Base-by-base conservation (phyloP, 1,140 invertebrate genomes). In the Aplysia californica region DNA sequence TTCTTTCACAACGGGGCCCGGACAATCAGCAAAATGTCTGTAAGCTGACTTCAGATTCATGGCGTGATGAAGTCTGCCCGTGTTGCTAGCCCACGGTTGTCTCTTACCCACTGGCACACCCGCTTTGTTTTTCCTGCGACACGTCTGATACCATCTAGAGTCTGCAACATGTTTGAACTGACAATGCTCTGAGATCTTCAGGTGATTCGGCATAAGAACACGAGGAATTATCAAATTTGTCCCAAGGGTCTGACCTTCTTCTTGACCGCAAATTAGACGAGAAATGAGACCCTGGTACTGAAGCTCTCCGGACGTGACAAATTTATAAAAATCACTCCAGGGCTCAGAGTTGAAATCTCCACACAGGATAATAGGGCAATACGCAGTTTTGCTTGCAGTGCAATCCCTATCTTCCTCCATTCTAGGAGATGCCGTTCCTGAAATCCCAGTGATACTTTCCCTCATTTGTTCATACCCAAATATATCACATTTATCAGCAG, bases 341-440 rank as follows among this genome's bases (percentile, higher is more conserved):
- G 95, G 94, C 77, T 92, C 90, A 5, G 94, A 93, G 90, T 99
- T 99, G 67, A 98, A 95, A 88, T 99, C 97, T 0, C 97, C 97
- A 15, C 95, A 94, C 61, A 98, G 74, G 74, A 98, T 93, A 1
- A 96, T 92, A 0, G 97, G 96, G 64, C 93, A 87, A 85, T 95
- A 94, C 26, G n/a, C n/a, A n/a, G n/a, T n/a, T n/a, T n/a, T n/a
- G n/a, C n/a, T n/a, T n/a, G n/a, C n/a, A n/a, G n/a, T n/a, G n/a
- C n/a, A n/a, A n/a, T n/a, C n/a, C n/a, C n/a, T n/a, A n/a, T n/a
- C n/a, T 0, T 21, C 50, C 5, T 41, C 44, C 20, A 3, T 15
- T 18, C 18, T 76, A 3, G 29, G 21, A n/a, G n/a, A n/a, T n/a
- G n/a, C n/a, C n/a, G n/a, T n/a, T n/a, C n/a, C n/a, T n/a, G n/a